phyloP scores from a whole-genome alignment of 2,113 vertebrate genomes.

The Pluvialis apricaria region DNA sequence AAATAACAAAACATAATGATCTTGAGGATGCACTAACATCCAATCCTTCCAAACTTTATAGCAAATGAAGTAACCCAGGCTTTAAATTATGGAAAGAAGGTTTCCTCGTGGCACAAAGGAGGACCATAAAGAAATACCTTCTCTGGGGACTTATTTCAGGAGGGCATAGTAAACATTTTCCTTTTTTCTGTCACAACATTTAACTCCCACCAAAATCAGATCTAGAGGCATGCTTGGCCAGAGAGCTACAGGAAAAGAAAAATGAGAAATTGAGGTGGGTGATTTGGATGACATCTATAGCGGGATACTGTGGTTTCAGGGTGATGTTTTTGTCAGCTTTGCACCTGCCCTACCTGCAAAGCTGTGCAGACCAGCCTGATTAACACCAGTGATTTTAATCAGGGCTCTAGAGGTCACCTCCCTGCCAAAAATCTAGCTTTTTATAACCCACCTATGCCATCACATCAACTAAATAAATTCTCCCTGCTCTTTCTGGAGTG shows the following conservation, averaged over 20 bases:
- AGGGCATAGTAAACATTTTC: neutral
- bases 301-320: neutral
- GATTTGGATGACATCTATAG: neutral
- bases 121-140: neutral
- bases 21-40: neutral
- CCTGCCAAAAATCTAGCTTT: conserved; percentile 3
- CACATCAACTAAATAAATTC: conserved; percentile 37
- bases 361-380: neutral
- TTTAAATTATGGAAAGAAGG: neutral
- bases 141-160: neutral
- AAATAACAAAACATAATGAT: neutral
- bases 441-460: neutral
- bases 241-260: neutral
- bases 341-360: neutral
- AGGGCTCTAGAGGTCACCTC: neutral
- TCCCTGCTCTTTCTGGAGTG: neutral
- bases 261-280: neutral
- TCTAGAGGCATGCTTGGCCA: neutral
- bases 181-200: neutral
- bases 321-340: conserved; percentile 5
- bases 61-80: neutral
- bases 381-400: neutral
- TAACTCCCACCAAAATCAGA: neutral
- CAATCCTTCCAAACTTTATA: neutral
- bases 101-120: neutral